Evolutionary conservation across 2,888 invertebrate species (phyloP).

Genomic region (Hyles lineata): DNA sequence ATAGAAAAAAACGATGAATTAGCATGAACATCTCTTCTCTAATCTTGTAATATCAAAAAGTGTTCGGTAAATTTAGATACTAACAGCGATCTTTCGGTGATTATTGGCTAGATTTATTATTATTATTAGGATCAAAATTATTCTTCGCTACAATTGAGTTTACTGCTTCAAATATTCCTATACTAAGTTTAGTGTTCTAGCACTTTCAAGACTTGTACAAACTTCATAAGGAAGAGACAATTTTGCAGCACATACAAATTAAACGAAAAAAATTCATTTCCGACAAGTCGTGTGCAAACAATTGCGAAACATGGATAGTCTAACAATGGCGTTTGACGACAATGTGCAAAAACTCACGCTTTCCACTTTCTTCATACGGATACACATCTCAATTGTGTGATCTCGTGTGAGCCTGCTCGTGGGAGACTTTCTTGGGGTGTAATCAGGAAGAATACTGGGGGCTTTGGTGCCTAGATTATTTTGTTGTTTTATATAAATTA

Average conservation of each 20-base stretch:
- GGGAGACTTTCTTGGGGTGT: conserved; percentile 16
- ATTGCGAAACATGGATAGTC: conserved; percentile 45
- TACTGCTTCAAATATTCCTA: too few species aligned
- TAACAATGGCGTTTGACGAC: conserved; percentile 44
- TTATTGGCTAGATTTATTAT: too few species aligned
- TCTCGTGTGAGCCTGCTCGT: conserved; percentile 25
- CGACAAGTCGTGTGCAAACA: conserved; percentile 24
- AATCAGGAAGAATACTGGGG: background rate
- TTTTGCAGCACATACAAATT: background rate
- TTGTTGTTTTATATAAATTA: background rate
- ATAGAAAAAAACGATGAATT: too few species aligned
- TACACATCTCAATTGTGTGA: conserved; percentile 16
- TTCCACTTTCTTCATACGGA: conserved; percentile 50
- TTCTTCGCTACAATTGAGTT: too few species aligned
- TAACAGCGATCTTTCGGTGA: too few species aligned
- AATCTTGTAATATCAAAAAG: too few species aligned
- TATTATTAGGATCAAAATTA: too few species aligned
- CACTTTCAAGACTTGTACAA: background rate
- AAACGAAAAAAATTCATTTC: conserved; percentile 14
- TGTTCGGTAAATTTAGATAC: too few species aligned
- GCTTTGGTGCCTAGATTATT: background rate
- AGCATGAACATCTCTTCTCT: too few species aligned
- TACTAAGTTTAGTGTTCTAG: too few species aligned
- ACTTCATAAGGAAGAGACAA: background rate
- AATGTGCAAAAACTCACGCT: conserved; percentile 47